Conservation (phyloP, 1,140 invertebrate species). For the Lasioglossum albipes region DNA sequence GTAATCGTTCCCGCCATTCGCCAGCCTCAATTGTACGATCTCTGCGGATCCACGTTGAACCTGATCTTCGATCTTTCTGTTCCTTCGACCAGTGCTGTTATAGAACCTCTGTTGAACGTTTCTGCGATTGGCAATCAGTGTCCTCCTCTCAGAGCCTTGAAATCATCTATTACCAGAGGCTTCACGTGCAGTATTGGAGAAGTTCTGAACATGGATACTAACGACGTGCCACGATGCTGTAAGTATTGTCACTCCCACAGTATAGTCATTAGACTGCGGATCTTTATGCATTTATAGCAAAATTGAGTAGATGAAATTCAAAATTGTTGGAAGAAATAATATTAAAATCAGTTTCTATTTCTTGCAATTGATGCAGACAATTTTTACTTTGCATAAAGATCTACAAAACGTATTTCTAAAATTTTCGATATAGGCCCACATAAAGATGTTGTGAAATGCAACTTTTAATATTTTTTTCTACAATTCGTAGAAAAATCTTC, state of each 20-base stretch:
- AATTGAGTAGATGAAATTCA: too few relatives aligned
- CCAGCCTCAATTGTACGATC: conserved; percentile 94
- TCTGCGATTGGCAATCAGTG: conserved; percentile 94
- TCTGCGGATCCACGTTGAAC: conserved; percentile 95
- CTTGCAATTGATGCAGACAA: too few relatives aligned
- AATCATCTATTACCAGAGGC: conserved; percentile 91
- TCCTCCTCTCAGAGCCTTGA: conserved; percentile 91
- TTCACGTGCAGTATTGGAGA: conserved; percentile 96
- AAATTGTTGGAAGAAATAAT: too few relatives aligned
- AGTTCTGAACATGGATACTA: conserved; percentile 94
- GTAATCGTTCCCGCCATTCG: conserved; percentile 92
- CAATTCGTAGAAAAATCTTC: too few relatives aligned
- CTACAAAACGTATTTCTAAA: too few relatives aligned
- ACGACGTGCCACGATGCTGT: conserved; percentile 95
- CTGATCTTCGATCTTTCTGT: conserved; percentile 96
- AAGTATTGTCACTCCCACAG: conserved; percentile 76
- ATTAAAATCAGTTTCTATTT: too few relatives aligned
- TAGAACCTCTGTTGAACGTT: conserved; percentile 93
- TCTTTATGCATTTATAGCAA: too few relatives aligned
- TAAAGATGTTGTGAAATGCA: too few relatives aligned
- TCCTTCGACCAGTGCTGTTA: conserved; percentile 93
- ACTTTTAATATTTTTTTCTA: too few relatives aligned
- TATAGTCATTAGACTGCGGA: too few relatives aligned
- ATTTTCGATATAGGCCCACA: too few relatives aligned
- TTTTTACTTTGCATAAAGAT: too few relatives aligned